These are phyloP conservation scores for Ptiloglossa arizonensis DNA, from an alignment of 1,140 invertebrate genomes.

Conservation along the genomic window DNA sequence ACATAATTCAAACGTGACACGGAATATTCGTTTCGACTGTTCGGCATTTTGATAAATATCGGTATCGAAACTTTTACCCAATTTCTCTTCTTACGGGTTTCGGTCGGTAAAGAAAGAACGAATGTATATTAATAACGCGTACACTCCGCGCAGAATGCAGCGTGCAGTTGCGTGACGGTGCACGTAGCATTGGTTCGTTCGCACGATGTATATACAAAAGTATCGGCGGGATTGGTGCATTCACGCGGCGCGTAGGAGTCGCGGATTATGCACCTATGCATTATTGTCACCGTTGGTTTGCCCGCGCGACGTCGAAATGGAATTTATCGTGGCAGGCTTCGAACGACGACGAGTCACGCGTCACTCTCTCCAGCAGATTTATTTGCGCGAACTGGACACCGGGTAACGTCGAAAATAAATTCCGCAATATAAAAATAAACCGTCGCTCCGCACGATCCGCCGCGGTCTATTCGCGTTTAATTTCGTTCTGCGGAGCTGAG, in stretches of 20 bases:
- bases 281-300: constrained; percentile 51
- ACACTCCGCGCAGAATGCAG: no score
- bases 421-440: constrained; percentile 28
- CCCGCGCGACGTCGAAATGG: constrained; percentile 51
- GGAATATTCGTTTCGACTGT: no score
- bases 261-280: constrained; percentile 43
- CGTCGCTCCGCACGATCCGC: background rate
- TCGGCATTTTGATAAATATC: no score
- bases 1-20: no score
- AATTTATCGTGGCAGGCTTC: constrained; percentile 48
- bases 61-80: no score
- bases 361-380: constrained; percentile 27
- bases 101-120: no score
- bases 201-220: constrained; percentile 22
- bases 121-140: no score
- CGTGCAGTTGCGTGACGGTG: background rate
- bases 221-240: constrained; percentile 33
- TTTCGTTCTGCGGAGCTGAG: background rate
- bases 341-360: constrained; percentile 36
- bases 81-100: no score
- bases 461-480: background rate
- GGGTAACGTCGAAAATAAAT: constrained; percentile 23
- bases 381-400: background rate
- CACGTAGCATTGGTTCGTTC: constrained; percentile 1
- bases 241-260: constrained; percentile 19